Conservation (phyloP, 2,888 invertebrate species). For the Tetranychus truncatus region DNA sequence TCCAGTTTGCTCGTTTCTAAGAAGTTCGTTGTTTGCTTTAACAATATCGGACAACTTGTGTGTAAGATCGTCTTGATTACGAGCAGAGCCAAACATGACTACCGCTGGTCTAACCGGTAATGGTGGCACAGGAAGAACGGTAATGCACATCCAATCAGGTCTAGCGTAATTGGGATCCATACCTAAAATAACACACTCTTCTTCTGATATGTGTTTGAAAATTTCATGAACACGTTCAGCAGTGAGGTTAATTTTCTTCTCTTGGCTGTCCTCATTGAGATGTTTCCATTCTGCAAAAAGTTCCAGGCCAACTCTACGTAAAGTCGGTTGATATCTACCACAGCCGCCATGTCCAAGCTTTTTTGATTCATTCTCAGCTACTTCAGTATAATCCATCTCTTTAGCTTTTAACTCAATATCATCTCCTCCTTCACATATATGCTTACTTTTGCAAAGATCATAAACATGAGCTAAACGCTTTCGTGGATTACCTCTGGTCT, state of each 20-base stretch:
- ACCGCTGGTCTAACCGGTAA: slow-evolving; percentile 89
- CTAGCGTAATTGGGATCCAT: slow-evolving; percentile 95
- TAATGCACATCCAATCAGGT: slow-evolving; percentile 99
- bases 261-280: slow-evolving; percentile 92
- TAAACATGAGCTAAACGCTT: slow-evolving; percentile 86
- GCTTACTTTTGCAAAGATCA: slow-evolving; percentile 92
- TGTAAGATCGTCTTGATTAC: slow-evolving; percentile 95
- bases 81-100: slow-evolving; percentile 96
- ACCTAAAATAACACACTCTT: slow-evolving; percentile 75
- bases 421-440: slow-evolving; percentile 94
- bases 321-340: slow-evolving; percentile 88
- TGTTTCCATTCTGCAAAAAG: slow-evolving; percentile 96
- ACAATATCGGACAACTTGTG: slow-evolving; percentile 97
- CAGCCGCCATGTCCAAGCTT: slow-evolving; percentile 63
- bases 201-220: slow-evolving; percentile 82
- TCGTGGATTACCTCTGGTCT: slow-evolving; percentile 86
- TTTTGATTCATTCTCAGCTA: slow-evolving; percentile 13
- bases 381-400: slow-evolving; percentile 20
- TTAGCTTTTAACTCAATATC: slow-evolving; percentile 54
- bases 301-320: slow-evolving; percentile 71
- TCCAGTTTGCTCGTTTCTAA: slow-evolving; percentile 83
- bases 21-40: slow-evolving; percentile 87
- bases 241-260: slow-evolving; percentile 75
- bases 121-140: slow-evolving; percentile 91
- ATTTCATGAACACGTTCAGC: slow-evolving; percentile 96